Percentiles rank a stretch among this genome's conserved stretches.
Conservation (phyloP, 2,888 invertebrate genomes). For the Cyclophora punctaria region DNA sequence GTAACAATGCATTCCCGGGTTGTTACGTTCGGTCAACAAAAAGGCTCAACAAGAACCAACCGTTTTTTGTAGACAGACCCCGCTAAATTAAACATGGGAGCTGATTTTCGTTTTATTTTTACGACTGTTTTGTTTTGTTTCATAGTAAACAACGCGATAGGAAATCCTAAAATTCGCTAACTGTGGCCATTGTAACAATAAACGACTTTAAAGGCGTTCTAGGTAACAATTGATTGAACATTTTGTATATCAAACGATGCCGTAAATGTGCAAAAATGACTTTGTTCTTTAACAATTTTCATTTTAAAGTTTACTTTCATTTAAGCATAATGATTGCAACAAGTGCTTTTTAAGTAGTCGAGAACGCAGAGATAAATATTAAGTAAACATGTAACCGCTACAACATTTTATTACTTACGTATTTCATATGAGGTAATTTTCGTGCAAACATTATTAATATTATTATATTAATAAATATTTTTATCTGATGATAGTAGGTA, state of each 20-base stretch:
- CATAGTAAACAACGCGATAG: slow-evolving; percentile 39
- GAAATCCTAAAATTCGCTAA: slow-evolving; percentile 28
- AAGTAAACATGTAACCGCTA: too few species aligned
- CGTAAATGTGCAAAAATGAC: neutral
- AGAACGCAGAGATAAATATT: too few species aligned
- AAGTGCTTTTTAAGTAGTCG: too few species aligned
- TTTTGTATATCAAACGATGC: neutral
- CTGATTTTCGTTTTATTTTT: slow-evolving; percentile 56
- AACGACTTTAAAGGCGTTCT: neutral
- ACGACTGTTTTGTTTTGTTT: slow-evolving; percentile 47
- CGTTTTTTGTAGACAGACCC: slow-evolving; percentile 65
- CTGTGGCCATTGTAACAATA: slow-evolving; percentile 21
- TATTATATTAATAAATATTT: too few species aligned
- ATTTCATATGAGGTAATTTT: too few species aligned
- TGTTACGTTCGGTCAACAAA: slow-evolving; percentile 64
- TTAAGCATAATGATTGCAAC: too few species aligned
- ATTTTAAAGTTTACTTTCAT: too few species aligned
- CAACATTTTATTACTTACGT: too few species aligned
- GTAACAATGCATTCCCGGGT: slow-evolving; percentile 67
- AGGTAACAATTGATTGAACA: slow-evolving; percentile 2
- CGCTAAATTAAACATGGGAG: slow-evolving; percentile 71
- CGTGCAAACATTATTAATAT: too few species aligned
- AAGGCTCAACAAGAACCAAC: slow-evolving; percentile 52
- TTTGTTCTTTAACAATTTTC: too few species aligned
- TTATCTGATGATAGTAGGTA: too few species aligned